Evolutionary conservation across 2,113 vertebrate species (phyloP).

Genomic region (Ictalurus furcatus): DNA sequence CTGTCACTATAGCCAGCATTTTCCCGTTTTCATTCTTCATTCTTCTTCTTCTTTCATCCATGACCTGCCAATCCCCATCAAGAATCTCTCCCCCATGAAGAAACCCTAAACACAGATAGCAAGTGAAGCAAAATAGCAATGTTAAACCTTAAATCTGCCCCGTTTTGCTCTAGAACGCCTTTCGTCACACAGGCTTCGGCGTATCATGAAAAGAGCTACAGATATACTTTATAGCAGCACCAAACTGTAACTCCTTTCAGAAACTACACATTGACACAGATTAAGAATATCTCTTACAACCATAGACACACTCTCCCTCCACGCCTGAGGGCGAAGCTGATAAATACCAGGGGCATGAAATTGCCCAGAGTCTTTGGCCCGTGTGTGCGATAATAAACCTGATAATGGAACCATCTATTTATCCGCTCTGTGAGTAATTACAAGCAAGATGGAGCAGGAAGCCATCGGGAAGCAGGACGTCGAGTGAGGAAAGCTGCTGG

Average conservation of each 20-base stretch:
- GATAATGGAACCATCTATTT: conserved; percentile 59
- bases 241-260: not conserved
- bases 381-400: conserved; percentile 47
- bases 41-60: no score
- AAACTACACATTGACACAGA: conserved; percentile 5
- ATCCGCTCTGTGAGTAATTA: conserved; percentile 57
- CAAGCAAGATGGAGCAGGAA: conserved; percentile 40
- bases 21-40: not conserved
- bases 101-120: not conserved
- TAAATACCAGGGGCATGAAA: conserved; percentile 49
- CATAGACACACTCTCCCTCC: not conserved
- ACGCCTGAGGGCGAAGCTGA: conserved; percentile 35
- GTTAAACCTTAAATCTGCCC: not conserved
- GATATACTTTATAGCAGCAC: not conserved
- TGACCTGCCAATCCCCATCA: not conserved
- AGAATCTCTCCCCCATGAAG: not conserved
- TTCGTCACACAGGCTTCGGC: not conserved
- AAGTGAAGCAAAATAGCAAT: not conserved
- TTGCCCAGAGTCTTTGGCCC: conserved; percentile 48
- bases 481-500: conserved; percentile 42
- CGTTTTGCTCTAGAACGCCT: not conserved
- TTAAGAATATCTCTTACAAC: conserved; percentile 18
- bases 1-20: not conserved
- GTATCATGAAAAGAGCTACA: not conserved
- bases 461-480: conserved; percentile 11